These are phyloP conservation scores for Acanthurus lineatus DNA, from an alignment of 2,797 vertebrate species.

Conservation along the genomic window DNA sequence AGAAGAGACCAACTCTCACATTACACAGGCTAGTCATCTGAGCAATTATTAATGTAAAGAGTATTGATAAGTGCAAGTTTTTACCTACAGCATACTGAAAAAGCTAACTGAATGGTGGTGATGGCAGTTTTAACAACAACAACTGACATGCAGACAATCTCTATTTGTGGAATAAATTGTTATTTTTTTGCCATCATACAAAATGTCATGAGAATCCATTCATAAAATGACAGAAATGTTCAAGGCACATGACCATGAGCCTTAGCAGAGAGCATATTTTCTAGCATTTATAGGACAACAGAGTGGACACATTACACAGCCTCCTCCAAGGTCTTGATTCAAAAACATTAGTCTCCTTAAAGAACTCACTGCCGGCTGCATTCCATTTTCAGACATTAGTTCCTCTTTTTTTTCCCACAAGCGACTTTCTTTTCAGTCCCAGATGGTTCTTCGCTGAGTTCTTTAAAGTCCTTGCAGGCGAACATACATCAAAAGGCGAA, in stretches of 20 bases:
- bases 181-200: neutral
- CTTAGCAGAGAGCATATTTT: neutral
- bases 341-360: neutral
- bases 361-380: constrained; percentile 13
- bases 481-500: constrained; percentile 80
- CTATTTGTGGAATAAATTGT: neutral
- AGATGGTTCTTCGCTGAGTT: constrained; percentile 67
- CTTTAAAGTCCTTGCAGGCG: constrained; percentile 70
- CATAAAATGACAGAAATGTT: neutral
- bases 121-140: neutral
- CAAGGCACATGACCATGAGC: neutral
- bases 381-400: constrained; percentile 44
- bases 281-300: neutral
- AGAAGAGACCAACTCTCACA: neutral
- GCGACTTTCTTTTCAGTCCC: constrained; percentile 63
- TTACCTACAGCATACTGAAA: neutral
- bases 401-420: constrained; percentile 23
- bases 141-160: no score
- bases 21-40: neutral
- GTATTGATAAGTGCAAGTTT: neutral
- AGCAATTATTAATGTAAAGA: neutral
- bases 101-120: no score
- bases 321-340: constrained; percentile 16
- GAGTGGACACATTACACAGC: constrained; percentile 12
- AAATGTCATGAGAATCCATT: neutral